phyloP scores from a whole-genome alignment of 2,888 invertebrate species.

The Hirtodrosophila histrioides region DNA sequence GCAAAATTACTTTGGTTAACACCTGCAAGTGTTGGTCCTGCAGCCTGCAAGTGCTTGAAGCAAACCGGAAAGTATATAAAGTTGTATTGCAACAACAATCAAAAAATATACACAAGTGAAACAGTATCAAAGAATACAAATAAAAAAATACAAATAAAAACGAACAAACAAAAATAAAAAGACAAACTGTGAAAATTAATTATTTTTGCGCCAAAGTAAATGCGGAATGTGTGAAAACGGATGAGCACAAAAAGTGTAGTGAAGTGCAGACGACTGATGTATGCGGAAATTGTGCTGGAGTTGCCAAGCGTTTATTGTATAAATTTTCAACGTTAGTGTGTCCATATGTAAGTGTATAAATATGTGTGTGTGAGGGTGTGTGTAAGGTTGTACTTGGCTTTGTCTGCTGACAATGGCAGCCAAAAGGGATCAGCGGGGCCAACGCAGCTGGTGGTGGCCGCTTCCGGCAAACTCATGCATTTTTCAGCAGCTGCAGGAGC shows the following conservation, averaged over 20 bases:
- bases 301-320: slow-evolving; percentile 59
- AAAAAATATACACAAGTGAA: slow-evolving; percentile 2
- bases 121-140: slow-evolving; percentile 6
- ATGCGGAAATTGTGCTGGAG: slow-evolving; percentile 60
- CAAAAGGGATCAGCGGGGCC: slow-evolving; percentile 50
- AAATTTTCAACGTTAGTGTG: slow-evolving; percentile 41
- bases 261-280: slow-evolving; percentile 65
- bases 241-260: slow-evolving; percentile 45
- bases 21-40: slow-evolving; percentile 47
- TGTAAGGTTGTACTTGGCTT: slow-evolving; percentile 31
- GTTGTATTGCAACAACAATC: slow-evolving; percentile 19
- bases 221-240: slow-evolving; percentile 40
- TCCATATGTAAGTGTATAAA: slow-evolving; percentile 3
- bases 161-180: slow-evolving; percentile 14
- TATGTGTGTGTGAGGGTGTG: slow-evolving; percentile 3
- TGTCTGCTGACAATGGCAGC: slow-evolving; percentile 42
- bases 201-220: slow-evolving; percentile 55
- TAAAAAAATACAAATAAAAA: slow-evolving; percentile 1
- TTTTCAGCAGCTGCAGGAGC: slow-evolving; percentile 58
- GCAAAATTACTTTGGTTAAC: slow-evolving; percentile 63
- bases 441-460: slow-evolving; percentile 64
- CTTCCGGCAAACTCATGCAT: slow-evolving; percentile 68
- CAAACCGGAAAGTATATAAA: slow-evolving; percentile 19
- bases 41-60: slow-evolving; percentile 17
- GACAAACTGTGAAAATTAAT: slow-evolving; percentile 72